Evolutionary conservation across 1,140 invertebrate genomes (phyloP), one percentile per base, ranked within the genome.

Genomic region (Chironomus tepperi): DNA sequence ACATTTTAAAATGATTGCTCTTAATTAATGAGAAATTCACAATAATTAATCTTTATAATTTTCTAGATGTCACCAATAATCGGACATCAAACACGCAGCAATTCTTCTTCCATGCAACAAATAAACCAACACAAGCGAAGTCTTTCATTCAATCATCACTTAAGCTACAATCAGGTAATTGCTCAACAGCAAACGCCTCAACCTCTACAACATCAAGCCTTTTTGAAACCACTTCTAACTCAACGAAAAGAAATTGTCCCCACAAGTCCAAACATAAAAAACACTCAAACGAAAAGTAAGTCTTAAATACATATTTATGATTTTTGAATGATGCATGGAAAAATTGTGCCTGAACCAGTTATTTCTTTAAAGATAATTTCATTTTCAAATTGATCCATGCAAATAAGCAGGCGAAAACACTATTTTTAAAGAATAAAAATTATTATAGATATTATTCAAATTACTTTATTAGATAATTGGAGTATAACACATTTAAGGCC

Each of bases 401-500:
- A n/a, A n/a, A n/a, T n/a, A n/a, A n/a, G n/a, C n/a, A n/a, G n/a
- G n/a, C n/a, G n/a, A n/a, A n/a, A n/a, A n/a, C n/a, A n/a, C n/a
- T n/a, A n/a, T n/a, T 34, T 34, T 34, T 2, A 34, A 34, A 34
- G 2, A 47, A 47, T 47, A 47, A 10, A 47, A 1, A 47, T 15
- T 47, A 3, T 9, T 47, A 7, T 47, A 3, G 2, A 47, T 47
- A 24, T 70, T 9, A 67, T 24, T n/a, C 10, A 18, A 18, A 18
- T 73, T 74, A 70, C 74, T 77, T 76, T 77, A 73, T 21, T 75
- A 87, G 86, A 84, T 82, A 82, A 82, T 73, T 94, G 92, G 92
- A 91, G 88, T 78, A 87, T 92, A 79, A 90, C 88, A 75, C 91
- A 90, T 83, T 83, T 95, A 75, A 86, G 92, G 47, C 92, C 92